Conservation (phyloP, 2,888 invertebrate genomes). For the Thera obeliscata region DNA sequence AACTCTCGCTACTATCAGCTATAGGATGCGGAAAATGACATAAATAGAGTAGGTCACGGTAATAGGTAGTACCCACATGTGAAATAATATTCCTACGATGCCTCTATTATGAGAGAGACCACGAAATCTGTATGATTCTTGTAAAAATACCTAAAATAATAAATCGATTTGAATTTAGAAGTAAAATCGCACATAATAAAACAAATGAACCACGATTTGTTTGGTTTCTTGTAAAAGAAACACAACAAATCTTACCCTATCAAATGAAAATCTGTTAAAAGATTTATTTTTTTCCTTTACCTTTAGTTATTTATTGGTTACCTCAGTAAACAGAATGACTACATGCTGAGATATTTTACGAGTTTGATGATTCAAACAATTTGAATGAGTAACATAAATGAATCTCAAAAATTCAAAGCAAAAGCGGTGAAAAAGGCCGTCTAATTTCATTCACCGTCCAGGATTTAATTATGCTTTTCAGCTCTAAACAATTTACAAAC, state of each 20-base stretch:
- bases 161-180: too few relatives aligned
- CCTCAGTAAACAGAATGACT: background rate
- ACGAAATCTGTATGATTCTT: too few relatives aligned
- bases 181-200: too few relatives aligned
- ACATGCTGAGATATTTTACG: background rate
- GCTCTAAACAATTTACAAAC: constrained; percentile 36
- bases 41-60: constrained; percentile 12
- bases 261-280: background rate
- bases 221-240: background rate
- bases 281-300: background rate
- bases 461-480: constrained; percentile 37
- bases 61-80: background rate
- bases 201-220: too few relatives aligned
- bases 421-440: constrained; percentile 16
- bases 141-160: too few relatives aligned
- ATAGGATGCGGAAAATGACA: constrained; percentile 7
- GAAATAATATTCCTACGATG: background rate
- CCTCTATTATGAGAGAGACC: too few relatives aligned
- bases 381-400: constrained; percentile 6
- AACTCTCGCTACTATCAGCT: constrained; percentile 6
- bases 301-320: background rate
- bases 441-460: constrained; percentile 36
- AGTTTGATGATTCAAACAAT: constrained; percentile 6
- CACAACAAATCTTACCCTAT: background rate
- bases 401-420: constrained; percentile 18